phyloP scores from a whole-genome alignment of 2,888 invertebrate species.

The Tortrix viridana region DNA sequence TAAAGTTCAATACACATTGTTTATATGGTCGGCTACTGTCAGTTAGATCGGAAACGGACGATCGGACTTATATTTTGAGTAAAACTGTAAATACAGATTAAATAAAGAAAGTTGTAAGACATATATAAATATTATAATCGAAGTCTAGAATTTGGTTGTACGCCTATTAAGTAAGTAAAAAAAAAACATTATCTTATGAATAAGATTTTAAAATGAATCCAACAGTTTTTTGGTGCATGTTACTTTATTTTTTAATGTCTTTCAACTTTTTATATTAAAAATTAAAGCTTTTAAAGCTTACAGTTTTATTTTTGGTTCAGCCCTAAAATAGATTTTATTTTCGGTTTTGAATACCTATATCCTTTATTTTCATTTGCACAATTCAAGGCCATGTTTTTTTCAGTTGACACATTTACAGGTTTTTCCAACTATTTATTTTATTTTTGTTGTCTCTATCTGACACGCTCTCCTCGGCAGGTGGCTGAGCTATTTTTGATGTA shows the following conservation, averaged over 20 bases:
- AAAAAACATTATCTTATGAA: too few relatives aligned
- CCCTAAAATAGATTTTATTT: neutral
- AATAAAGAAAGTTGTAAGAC: too few relatives aligned
- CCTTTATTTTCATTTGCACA: slow-evolving; percentile 34
- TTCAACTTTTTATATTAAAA: neutral
- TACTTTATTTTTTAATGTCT: neutral
- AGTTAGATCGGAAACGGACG: too few relatives aligned
- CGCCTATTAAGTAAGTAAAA: too few relatives aligned
- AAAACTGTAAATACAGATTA: too few relatives aligned
- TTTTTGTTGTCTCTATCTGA: neutral
- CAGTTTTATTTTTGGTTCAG: neutral
- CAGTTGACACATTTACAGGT: slow-evolving; percentile 58
- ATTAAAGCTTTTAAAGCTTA: neutral
- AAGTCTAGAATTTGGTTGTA: too few relatives aligned
- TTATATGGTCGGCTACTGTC: too few relatives aligned
- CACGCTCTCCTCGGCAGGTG: neutral
- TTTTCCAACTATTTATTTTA: slow-evolving; percentile 35
- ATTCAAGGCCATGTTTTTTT: slow-evolving; percentile 47
- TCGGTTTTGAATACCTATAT: neutral
- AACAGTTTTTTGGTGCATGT: neutral
- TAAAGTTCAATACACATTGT: too few relatives aligned
- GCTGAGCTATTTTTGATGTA: slow-evolving; percentile 25
- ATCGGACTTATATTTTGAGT: too few relatives aligned
- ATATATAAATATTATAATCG: too few relatives aligned
- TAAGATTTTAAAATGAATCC: too few relatives aligned